These are phyloP conservation scores for Dryas iulia DNA, from an alignment of 1,140 invertebrate species.

Conservation along the genomic window DNA sequence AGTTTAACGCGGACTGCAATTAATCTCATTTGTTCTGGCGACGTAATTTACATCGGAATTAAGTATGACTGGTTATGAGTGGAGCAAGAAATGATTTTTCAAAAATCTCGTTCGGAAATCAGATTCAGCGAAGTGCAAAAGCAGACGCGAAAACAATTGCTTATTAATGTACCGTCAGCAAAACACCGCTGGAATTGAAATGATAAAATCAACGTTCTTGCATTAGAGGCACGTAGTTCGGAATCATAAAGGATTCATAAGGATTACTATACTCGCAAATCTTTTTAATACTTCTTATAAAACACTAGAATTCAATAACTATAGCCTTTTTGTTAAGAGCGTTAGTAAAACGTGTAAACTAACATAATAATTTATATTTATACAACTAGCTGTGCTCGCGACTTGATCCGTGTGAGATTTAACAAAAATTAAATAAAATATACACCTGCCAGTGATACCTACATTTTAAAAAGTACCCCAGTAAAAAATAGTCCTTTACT, in stretches of 20 bases:
- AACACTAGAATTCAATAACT: not conserved
- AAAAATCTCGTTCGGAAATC: conserved; percentile 56
- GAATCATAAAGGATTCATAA: conserved; percentile 6
- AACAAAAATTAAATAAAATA: no score
- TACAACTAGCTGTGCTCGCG: no score
- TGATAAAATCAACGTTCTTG: conserved; percentile 22
- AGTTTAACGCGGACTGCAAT: conserved; percentile 47
- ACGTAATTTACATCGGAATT: conserved; percentile 65
- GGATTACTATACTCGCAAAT: not conserved
- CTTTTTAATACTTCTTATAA: not conserved
- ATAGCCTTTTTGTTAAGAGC: not conserved
- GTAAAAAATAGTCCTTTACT: no score
- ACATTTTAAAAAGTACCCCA: no score
- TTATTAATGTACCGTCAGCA: conserved; percentile 62
- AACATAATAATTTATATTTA: no score
- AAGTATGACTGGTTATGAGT: conserved; percentile 56
- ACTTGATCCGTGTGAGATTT: no score
- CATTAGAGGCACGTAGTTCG: conserved; percentile 14
- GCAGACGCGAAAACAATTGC: conserved; percentile 68
- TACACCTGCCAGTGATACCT: no score
- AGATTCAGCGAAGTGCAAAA: conserved; percentile 73
- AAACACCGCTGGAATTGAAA: conserved; percentile 34
- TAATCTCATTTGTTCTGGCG: conserved; percentile 60
- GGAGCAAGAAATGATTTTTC: conserved; percentile 50
- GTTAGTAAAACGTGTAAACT: no score